Evolutionary conservation across 2,888 invertebrate species (phyloP).

Genomic region (Rutpela maculata): DNA sequence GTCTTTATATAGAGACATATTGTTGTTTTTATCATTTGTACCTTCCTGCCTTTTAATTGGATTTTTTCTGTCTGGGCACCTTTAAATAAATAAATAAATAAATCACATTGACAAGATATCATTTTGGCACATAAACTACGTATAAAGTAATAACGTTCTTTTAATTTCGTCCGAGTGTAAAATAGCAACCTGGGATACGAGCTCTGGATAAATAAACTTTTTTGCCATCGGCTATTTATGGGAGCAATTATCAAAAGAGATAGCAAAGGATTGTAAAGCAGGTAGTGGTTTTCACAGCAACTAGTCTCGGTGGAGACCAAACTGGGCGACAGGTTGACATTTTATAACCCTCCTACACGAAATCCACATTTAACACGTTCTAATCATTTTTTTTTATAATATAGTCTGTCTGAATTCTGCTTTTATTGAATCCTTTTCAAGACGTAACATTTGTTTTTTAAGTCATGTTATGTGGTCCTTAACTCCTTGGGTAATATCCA

Average conservation of each 20-base stretch:
- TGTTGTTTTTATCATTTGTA: no score
- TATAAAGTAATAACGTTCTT: no score
- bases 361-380: conserved; percentile 44
- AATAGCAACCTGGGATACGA: no score
- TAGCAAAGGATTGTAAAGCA: conserved; percentile 38
- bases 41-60: no score
- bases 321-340: conserved; percentile 47
- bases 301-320: conserved; percentile 39
- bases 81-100: no score
- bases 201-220: not conserved
- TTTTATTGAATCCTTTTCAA: conserved; percentile 20
- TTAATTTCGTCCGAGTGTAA: no score
- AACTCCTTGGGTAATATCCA: not conserved
- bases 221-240: not conserved
- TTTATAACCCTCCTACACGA: conserved; percentile 46
- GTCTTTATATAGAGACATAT: no score
- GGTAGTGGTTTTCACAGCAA: conserved; percentile 39
- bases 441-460: not conserved
- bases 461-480: not conserved
- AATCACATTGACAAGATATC: no score
- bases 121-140: no score
- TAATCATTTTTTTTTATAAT: conserved; percentile 34
- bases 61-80: no score
- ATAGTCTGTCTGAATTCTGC: conserved; percentile 15
- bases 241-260: conserved; percentile 18